Percentiles rank a stretch among this genome's conserved stretches.
These are phyloP conservation scores for Aphis gossypii DNA, from an alignment of 1,140 invertebrate species.

Conservation along the genomic window DNA sequence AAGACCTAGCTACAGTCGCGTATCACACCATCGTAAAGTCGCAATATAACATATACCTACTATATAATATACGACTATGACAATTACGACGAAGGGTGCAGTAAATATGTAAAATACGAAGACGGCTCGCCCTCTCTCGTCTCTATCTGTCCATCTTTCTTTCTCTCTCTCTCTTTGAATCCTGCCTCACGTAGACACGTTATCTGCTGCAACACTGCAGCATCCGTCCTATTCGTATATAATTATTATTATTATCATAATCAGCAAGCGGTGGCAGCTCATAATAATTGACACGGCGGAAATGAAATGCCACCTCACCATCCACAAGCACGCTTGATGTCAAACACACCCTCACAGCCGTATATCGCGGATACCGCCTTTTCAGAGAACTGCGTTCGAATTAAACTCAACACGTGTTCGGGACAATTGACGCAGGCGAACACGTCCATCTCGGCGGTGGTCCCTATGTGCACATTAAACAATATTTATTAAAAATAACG, in stretches of 20 bases:
- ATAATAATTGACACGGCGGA: background rate
- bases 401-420: constrained; percentile 17
- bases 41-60: background rate
- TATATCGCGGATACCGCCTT: background rate
- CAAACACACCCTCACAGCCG: background rate
- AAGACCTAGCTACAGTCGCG: background rate
- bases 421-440: constrained; percentile 17
- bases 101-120: background rate
- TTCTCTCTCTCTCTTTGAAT: background rate
- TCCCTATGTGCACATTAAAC: background rate
- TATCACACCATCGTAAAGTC: background rate
- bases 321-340: background rate
- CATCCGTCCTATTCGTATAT: constrained; percentile 4
- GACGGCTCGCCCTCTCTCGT: background rate
- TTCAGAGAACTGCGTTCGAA: background rate
- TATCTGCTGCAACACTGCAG: background rate
- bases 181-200: background rate
- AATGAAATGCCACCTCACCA: background rate
- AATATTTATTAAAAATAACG: constrained; percentile 6
- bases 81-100: background rate
- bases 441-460: background rate
- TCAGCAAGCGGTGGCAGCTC: background rate
- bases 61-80: background rate
- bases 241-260: background rate
- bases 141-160: background rate